Percentiles rank a stretch among this genome's conserved stretches.
Conservation (phyloP, 2,797 vertebrate genomes). For the Argentina silus region DNA sequence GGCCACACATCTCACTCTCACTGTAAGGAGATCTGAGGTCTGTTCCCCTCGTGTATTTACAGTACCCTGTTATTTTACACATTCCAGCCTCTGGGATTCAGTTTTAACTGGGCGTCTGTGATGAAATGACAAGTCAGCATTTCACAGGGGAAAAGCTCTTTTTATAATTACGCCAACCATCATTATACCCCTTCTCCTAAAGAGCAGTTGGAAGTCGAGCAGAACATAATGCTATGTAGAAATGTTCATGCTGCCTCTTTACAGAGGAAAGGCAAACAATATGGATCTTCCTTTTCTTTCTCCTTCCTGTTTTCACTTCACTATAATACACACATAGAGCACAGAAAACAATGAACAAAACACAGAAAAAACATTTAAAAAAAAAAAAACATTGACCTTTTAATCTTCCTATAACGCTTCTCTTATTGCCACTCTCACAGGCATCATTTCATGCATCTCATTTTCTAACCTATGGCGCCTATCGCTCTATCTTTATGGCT, state of each 20-base stretch:
- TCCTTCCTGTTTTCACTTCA: not conserved
- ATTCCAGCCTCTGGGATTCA: constrained; percentile 19
- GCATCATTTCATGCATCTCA: not conserved
- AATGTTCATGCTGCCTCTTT: constrained; percentile 4
- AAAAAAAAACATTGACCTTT: not conserved
- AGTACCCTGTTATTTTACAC: constrained; percentile 40
- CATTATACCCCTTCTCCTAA: constrained; percentile 23
- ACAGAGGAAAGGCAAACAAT: constrained; percentile 24
- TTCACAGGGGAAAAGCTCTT: constrained; percentile 34
- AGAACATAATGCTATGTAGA: constrained; percentile 14
- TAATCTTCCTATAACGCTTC: not conserved
- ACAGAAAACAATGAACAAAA: too few species aligned
- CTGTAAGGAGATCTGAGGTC: constrained; percentile 2
- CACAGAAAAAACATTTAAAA: not conserved
- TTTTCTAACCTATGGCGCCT: not conserved
- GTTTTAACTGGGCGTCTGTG: constrained; percentile 9
- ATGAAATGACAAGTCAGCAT: constrained; percentile 42
- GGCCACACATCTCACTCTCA: not conserved
- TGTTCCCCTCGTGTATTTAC: not conserved
- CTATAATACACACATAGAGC: not conserved
- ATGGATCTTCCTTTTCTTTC: constrained; percentile 22
- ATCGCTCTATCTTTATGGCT: not conserved
- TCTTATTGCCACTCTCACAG: not conserved
- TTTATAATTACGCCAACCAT: constrained; percentile 3
- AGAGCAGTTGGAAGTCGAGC: constrained; percentile 18